A percentile compares a stretch with the other conserved stretches of the same genome.
phyloP scores from a whole-genome alignment of 2,113 vertebrate species.

The Dipodomys ordii region DNA sequence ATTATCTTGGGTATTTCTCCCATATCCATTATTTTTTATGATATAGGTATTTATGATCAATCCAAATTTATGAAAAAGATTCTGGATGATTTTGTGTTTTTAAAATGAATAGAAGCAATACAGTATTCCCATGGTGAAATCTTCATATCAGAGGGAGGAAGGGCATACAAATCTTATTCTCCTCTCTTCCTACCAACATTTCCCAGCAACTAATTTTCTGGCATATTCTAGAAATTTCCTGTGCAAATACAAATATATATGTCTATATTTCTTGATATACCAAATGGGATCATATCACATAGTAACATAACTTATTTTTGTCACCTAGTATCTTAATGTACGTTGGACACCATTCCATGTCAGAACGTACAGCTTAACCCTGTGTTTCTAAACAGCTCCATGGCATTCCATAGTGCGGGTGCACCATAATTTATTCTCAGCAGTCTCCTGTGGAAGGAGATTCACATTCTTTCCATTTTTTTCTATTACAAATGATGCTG shows the following conservation, averaged over 20 bases:
- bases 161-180: background rate
- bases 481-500: conserved; percentile 69
- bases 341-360: conserved; percentile 9
- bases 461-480: conserved; percentile 59
- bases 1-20: background rate
- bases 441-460: conserved; percentile 45
- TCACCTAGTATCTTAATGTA: background rate
- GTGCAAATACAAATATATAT: conserved; percentile 10
- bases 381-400: conserved; percentile 57
- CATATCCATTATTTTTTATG: conserved; percentile 17
- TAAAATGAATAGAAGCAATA: background rate
- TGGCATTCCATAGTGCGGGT: conserved; percentile 6
- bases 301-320: conserved; percentile 11
- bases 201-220: conserved; percentile 50
- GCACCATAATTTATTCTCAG: conserved; percentile 21
- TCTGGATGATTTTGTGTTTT: conserved; percentile 1
- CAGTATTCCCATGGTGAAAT: conserved; percentile 18
- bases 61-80: conserved; percentile 14
- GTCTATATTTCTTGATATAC: conserved; percentile 1
- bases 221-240: conserved; percentile 30
- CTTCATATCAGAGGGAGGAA: background rate
- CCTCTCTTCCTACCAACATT: conserved; percentile 23
- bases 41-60: conserved; percentile 3
- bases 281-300: conserved; percentile 14
- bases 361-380: background rate